phyloP scores from a whole-genome alignment of 2,113 vertebrate species.

The Arvicanthis niloticus region DNA sequence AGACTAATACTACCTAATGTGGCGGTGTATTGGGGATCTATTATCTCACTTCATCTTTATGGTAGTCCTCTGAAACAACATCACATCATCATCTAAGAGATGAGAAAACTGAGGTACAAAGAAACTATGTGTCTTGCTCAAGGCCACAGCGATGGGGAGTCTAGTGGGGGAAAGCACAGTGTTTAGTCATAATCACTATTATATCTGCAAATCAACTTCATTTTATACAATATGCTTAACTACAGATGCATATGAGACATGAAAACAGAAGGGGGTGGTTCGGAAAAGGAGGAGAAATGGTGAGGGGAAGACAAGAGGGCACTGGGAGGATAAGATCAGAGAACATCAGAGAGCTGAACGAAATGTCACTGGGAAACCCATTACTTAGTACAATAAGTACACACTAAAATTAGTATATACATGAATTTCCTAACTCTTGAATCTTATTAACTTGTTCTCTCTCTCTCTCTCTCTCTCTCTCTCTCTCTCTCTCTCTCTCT shows the following conservation, averaged over 20 bases:
- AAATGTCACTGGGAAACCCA: not conserved
- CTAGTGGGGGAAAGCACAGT: not conserved
- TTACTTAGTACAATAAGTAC: not conserved
- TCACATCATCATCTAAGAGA: not conserved
- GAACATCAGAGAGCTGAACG: not conserved
- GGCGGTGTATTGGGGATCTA: not conserved
- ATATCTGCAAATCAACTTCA: not conserved
- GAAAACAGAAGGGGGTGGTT: not conserved
- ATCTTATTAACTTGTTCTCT: not conserved
- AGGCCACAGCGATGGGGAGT: not conserved
- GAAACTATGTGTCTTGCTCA: not conserved
- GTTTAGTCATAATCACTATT: not conserved
- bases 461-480: too few species aligned
- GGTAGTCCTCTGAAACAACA: not conserved
- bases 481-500: too few species aligned
- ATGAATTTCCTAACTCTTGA: constrained; percentile 5
- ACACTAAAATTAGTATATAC: not conserved
- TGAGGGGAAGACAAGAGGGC: not conserved
- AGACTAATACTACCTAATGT: not conserved
- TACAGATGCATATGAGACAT: not conserved
- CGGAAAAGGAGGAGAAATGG: not conserved
- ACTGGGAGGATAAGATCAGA: not conserved
- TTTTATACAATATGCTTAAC: not conserved
- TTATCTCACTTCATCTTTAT: not conserved
- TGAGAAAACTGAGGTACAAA: not conserved